Evolutionary conservation across 2,113 vertebrate species (phyloP), one percentile per base, ranked within the genome.

Genomic region (Toxotes jaculatrix): DNA sequence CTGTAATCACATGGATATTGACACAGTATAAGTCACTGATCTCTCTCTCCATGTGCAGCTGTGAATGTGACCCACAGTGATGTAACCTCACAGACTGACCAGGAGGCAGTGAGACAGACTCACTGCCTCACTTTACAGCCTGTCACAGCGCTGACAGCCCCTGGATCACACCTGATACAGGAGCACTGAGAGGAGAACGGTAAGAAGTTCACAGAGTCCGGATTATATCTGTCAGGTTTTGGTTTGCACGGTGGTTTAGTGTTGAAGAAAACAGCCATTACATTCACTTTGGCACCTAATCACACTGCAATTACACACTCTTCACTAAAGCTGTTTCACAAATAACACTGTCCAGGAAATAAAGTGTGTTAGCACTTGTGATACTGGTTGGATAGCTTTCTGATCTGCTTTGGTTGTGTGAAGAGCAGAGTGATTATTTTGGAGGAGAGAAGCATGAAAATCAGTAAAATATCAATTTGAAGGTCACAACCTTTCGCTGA

Each of bases 401-500:
- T 82, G 82, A 85, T 91, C 53, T 64, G 27, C 43, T 12, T 42
- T 5, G 27, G 27, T n/a, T 42, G 79, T 83, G 80, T 85, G 66
- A 79, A 80, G 77, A 71, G 83, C 80, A 71, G 59, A 61, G 75
- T 65, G 87, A 82, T 88, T 81, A 78, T 88, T 81, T 82, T 62
- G 5, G 42, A 85, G 64, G 49, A 67, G 60, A 79, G 78, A 75
- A 77, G 80, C 90, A 93, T 94, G 90, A 93, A 92, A 94, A 92
- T 76, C 76, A 88, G 76, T 80, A 55, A 93, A 94, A 94, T 91
- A 91, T 80, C 90, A 92, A 84, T 86, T 83, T 90, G 89, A 94
- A 94, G 93, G 93, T 91, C 91, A 77, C 21, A 68, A 89, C 90
- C 93, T 94, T 95, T 94, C 10, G 62, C 19, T 87, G 86, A 94